phyloP scores from a whole-genome alignment of 2,113 vertebrate genomes.

The Erythrolamprus reginae region DNA sequence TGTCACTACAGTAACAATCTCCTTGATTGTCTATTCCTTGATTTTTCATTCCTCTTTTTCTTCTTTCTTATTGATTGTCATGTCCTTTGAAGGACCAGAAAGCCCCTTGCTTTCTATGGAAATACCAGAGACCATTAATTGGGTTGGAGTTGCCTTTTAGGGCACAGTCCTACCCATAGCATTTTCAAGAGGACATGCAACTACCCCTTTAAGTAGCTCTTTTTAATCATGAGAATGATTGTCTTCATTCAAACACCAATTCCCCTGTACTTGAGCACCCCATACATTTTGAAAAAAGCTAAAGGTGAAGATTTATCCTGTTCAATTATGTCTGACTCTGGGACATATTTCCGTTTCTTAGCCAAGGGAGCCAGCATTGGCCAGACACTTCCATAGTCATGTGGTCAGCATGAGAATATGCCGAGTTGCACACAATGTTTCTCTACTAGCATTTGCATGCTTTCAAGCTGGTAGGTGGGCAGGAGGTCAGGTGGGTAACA shows the following conservation, averaged over 20 bases:
- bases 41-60: neutral
- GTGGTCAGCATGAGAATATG: neutral
- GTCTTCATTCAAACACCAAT: neutral
- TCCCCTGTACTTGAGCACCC: neutral
- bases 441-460: no score
- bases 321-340: neutral
- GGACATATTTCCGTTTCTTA: neutral
- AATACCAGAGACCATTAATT: neutral
- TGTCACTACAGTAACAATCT: neutral
- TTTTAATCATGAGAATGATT: neutral
- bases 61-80: neutral
- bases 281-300: neutral
- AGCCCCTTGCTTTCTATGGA: neutral
- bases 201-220: neutral
- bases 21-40: neutral
- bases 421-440: neutral
- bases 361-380: neutral
- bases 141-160: neutral
- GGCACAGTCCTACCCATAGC: neutral
- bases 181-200: neutral
- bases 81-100: neutral
- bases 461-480: no score
- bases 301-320: neutral
- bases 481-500: no score
- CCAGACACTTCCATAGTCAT: neutral